Evolutionary conservation across 2,888 invertebrate species (phyloP), one percentile per base, ranked within the genome.

Genomic region (Syrista parreyssii): DNA sequence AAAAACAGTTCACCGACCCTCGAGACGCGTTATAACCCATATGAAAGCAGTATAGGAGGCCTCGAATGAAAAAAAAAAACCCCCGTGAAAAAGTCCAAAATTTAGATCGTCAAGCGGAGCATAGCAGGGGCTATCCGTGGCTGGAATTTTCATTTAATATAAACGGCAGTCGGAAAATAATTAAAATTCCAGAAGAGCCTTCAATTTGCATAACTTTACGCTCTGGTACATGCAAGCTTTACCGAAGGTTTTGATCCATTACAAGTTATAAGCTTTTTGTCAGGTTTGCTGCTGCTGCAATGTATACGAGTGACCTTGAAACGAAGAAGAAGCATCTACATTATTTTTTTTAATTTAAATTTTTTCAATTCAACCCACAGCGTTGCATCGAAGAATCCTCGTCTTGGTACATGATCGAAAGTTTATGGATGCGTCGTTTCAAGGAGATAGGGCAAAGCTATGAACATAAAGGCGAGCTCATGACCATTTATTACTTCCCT

Each of bases 151-250:
- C 83, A 85, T 86, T 84, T 86, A 71, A 31, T 79, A 79, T 78
- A 83, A 83, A 80, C 76, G 79, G 72, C 73, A 81, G 80, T 74
- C 77, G 77, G 82, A 81, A 84, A 85, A 86, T 87, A 81, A 84
- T 79, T 83, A 82, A 80, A 86, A 87, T 87, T 85, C 84, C 84
- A 32, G 71, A 79, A 81, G 77, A 77, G 81, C 74, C 79, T 84
- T 79, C 81, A 85, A 86, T 85, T 86, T 86, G 82, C 85, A 85
- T 86, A 87, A 84, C 86, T 84, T 82, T 82, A 79, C 79, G 77
- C 79, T 76, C 72, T 74, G 75, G 76, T 76, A 34, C 71, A 23
- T 34, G 35, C 23, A 74, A 74, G 30, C n/a, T 30, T n/a, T 34
- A 30, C 74, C 74, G 74, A 74, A 71, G 31, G 1, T 11, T 71